Evolutionary conservation across 2,888 invertebrate genomes (phyloP), one percentile per base, ranked within the genome.

Genomic region (Tetropium fuscum): DNA sequence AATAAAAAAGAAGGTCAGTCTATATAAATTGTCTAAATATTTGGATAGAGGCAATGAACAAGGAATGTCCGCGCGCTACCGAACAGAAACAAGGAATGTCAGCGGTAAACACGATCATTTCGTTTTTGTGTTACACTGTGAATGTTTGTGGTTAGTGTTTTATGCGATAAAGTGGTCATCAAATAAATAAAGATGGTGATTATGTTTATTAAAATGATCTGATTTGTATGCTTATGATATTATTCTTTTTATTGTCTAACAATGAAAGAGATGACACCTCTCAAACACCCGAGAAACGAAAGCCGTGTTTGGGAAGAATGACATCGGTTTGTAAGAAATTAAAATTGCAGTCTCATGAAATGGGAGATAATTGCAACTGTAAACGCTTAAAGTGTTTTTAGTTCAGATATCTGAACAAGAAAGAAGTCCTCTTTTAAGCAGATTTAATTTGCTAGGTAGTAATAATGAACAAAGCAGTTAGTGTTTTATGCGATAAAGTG

Each of bases 401-500:
- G 15, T 13, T n/a, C n/a, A 11, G 4, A 36, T 1, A 11, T 11
- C 10, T 6, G 13, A 10, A 11, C 4, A 4, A 4, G 36, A 36
- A 8, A 36, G 36, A 36, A 10, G 11, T 4, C 4, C 15, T 3
- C 3, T 36, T 6, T 36, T 36, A 8, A 36, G 8, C 3, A 8
- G 15, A 13, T 36, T 36, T 36, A 36, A 36, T 15, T 3, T 4
- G 15, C 11, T 36, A 15, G 36, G 2, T 3, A 8, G 8, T 15
- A 36, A 8, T 6, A 36, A 36, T 15, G 36, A 36, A 36, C 36
- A 36, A 15, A 36, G n/a, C n/a, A n/a, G n/a, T n/a, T n/a, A n/a
- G n/a, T n/a, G n/a, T n/a, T n/a, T n/a, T n/a, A n/a, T n/a, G n/a
- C n/a, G n/a, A n/a, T n/a, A n/a, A n/a, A n/a, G n/a, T n/a, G n/a